phyloP scores from a whole-genome alignment of 2,888 invertebrate genomes.

The Drosophila falleni region DNA sequence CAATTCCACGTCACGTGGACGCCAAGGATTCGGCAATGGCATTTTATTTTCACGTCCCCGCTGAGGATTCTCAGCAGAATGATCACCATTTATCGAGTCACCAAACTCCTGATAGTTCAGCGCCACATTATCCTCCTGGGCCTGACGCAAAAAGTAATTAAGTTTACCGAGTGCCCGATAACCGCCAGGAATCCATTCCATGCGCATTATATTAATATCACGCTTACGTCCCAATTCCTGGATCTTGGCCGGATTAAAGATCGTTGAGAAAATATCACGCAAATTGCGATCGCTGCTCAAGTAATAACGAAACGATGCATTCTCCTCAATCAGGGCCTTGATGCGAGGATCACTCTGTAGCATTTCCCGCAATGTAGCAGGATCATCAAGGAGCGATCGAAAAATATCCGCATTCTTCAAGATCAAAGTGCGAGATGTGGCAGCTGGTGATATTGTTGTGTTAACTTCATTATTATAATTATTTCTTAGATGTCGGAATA shows the following conservation, averaged over 20 bases:
- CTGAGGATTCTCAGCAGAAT: slow-evolving; percentile 36
- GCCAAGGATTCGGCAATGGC: slow-evolving; percentile 71
- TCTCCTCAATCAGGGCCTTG: slow-evolving; percentile 39
- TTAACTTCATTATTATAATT: not conserved
- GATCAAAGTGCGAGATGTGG: not conserved
- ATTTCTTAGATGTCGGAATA: slow-evolving; percentile 35
- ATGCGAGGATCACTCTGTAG: slow-evolving; percentile 39
- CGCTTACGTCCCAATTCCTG: slow-evolving; percentile 55
- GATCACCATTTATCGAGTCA: not conserved
- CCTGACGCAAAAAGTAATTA: slow-evolving; percentile 30
- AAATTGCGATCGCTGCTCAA: slow-evolving; percentile 60
- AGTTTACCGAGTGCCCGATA: slow-evolving; percentile 26
- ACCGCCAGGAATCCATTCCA: slow-evolving; percentile 58
- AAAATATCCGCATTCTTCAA: slow-evolving; percentile 3
- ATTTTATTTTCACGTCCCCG: slow-evolving; percentile 60
- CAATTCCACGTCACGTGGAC: not conserved
- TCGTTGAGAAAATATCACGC: slow-evolving; percentile 39
- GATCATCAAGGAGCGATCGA: slow-evolving; percentile 31
- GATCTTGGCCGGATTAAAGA: slow-evolving; percentile 50
- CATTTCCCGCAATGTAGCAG: slow-evolving; percentile 36
- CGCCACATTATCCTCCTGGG: slow-evolving; percentile 62
- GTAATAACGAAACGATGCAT: slow-evolving; percentile 37
- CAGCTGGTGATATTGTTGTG: not conserved
- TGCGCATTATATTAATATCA: slow-evolving; percentile 54
- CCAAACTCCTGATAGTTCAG: slow-evolving; percentile 27